Base-by-base conservation (phyloP, 2,797 vertebrate genomes). In the Chrysocyon brachyurus region DNA sequence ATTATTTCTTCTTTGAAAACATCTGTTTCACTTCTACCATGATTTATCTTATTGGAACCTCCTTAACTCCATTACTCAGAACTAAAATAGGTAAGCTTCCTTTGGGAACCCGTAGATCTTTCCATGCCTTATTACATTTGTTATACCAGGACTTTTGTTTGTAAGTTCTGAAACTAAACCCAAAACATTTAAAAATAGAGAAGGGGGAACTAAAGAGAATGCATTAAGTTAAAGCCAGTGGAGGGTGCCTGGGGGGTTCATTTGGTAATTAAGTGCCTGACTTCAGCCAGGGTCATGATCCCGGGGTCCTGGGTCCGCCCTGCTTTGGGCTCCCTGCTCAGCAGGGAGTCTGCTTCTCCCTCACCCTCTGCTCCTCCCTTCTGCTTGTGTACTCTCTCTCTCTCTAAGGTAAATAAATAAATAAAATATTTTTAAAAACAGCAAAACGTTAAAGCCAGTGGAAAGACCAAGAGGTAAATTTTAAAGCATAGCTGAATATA, bases 81-180 rank as follows among this genome's bases (percentile, higher is more conserved):
- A 90, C 40, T 75, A 16, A 90, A 87, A 90, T 36, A 54, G 17
- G 24, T 63, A 12, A 56, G 36, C 22, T 68, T 95, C 22, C 56
- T 90, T 57, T 36, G 15, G 36, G 28, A 54, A 59, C 40, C 31
- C 78, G 16, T 16, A 92, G 26, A 61, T 88, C 14, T 90, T 83
- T 83, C 54, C 16, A 61, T 96, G 3, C 16, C 14, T 92, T 46
- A 59, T 63, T 96, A 63, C 17, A 46, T 86, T 49, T 66, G 15
- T 59, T 72, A 79, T 26, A 36, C 28, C 68, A 79, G 17, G 9
- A 54, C 4, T 87, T 21, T 28, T 46, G 56, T 75, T 73, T 61
- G 10, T 16, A 77, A 82, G 63, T 75, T 96, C 28, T 73, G 26
- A 90, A 82, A 93, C 24, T 86, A 75, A 92, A 90, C 17, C 31